phyloP scores from a whole-genome alignment of 2,888 invertebrate genomes.

The Taphrorychus bicolor region DNA sequence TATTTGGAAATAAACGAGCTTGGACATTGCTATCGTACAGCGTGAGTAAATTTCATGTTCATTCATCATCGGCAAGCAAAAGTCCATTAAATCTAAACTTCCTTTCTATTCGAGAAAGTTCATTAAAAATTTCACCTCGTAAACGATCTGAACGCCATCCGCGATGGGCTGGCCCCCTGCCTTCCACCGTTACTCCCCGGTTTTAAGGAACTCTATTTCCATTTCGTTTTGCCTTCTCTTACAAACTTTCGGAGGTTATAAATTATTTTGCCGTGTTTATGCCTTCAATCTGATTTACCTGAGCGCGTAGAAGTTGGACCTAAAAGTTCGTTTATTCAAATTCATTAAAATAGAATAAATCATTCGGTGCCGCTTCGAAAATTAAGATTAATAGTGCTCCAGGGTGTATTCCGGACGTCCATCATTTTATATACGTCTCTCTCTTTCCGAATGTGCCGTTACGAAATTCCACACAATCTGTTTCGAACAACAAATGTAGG shows the following conservation, averaged over 20 bases:
- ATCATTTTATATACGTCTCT: constrained; percentile 27
- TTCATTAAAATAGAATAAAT: constrained; percentile 48
- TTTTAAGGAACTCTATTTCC: constrained; percentile 19
- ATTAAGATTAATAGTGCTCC: constrained; percentile 45
- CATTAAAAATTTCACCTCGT: constrained; percentile 18
- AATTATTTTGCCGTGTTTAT: constrained; percentile 32
- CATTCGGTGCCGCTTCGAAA: constrained; percentile 43
- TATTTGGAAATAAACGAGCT: too few species aligned
- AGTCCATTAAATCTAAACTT: constrained; percentile 20
- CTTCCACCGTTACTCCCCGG: constrained; percentile 5
- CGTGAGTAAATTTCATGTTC: not conserved
- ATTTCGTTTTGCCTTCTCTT: constrained; percentile 22
- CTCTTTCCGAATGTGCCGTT: constrained; percentile 20
- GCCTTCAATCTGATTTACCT: constrained; percentile 33
- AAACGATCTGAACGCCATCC: constrained; percentile 11
- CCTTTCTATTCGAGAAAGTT: constrained; percentile 21
- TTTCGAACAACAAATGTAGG: constrained; percentile 15
- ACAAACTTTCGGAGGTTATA: constrained; percentile 24
- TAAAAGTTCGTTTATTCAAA: constrained; percentile 45
- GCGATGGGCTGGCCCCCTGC: constrained; percentile 3
- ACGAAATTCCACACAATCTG: constrained; percentile 16
- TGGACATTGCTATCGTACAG: too few species aligned
- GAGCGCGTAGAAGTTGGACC: constrained; percentile 30
- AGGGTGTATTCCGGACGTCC: constrained; percentile 25
- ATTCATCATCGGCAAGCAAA: constrained; percentile 15